Evolutionary conservation across 2,888 invertebrate species (phyloP).

Genomic region (Thera obeliscata): DNA sequence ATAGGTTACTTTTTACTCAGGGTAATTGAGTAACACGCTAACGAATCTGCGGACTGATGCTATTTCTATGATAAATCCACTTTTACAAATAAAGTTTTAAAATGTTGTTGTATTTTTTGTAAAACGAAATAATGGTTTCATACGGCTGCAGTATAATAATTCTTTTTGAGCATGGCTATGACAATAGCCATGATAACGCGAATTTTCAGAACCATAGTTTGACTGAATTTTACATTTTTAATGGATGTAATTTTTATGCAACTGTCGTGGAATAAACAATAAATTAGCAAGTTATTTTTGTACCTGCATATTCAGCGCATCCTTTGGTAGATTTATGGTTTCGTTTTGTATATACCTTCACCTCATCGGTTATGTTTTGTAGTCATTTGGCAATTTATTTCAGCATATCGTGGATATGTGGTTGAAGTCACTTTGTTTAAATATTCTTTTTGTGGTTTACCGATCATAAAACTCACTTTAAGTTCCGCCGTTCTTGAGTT

Average conservation of each 20-base stretch:
- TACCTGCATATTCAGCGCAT: conserved; percentile 12
- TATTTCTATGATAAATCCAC: conserved; percentile 8
- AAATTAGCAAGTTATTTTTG: conserved; percentile 11
- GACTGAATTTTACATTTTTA: conserved; percentile 40
- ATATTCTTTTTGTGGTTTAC: conserved; percentile 31
- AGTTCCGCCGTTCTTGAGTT: too few relatives aligned
- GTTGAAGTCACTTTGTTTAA: conserved; percentile 28
- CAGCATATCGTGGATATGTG: conserved; percentile 30
- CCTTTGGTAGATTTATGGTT: conserved; percentile 24
- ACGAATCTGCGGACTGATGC: too few relatives aligned
- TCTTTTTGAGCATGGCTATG: conserved; percentile 17
- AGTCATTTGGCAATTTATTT: conserved; percentile 32
- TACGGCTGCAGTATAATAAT: conserved; percentile 20
- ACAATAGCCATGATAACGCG: conserved; percentile 15
- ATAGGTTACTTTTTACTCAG: too few relatives aligned
- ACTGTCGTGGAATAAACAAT: conserved; percentile 1
- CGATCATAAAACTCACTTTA: background rate
- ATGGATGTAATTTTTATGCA: conserved; percentile 7
- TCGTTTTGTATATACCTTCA: conserved; percentile 22
- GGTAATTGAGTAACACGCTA: too few relatives aligned
- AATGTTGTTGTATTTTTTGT: conserved; percentile 14
- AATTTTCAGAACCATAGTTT: conserved; percentile 42
- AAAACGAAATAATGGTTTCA: conserved; percentile 16
- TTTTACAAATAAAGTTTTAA: conserved; percentile 45
- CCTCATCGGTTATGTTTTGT: conserved; percentile 22